A percentile compares a stretch with the other conserved stretches of the same genome.
Conservation (phyloP, 2,888 invertebrate genomes). For the Papilio gigon region DNA sequence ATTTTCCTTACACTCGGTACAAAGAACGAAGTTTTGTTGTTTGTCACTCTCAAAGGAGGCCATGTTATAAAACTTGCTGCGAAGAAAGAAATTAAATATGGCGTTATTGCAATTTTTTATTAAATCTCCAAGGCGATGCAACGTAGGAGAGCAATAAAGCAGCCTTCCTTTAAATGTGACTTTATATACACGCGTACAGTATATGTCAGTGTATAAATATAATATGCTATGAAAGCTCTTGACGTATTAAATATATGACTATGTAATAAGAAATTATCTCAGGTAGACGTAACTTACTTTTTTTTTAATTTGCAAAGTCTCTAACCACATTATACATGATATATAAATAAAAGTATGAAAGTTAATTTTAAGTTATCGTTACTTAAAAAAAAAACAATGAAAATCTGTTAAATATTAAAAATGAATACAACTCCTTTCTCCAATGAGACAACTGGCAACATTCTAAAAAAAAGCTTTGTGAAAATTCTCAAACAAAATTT, state of each 20-base stretch:
- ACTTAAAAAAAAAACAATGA: neutral
- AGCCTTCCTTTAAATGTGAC: conserved; percentile 51
- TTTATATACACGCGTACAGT: neutral
- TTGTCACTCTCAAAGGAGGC: conserved; percentile 57
- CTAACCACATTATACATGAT: too few species aligned
- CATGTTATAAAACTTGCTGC: conserved; percentile 59
- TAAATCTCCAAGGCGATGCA: conserved; percentile 55
- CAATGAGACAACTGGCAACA: neutral
- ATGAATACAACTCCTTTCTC: neutral
- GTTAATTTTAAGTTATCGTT: too few species aligned
- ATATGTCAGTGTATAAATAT: too few species aligned
- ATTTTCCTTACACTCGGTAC: conserved; percentile 52
- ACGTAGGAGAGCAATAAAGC: conserved; percentile 46
- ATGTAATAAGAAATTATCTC: too few species aligned
- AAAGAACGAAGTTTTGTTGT: conserved; percentile 54
- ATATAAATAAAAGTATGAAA: too few species aligned
- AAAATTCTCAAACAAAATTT: conserved; percentile 25
- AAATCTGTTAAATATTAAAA: neutral
- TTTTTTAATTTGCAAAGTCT: too few species aligned
- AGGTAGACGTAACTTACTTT: too few species aligned
- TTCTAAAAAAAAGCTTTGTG: conserved; percentile 13
- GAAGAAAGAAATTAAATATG: conserved; percentile 57
- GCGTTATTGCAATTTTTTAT: conserved; percentile 63
- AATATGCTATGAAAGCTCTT: too few species aligned
- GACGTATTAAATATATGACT: too few species aligned